Evolutionary conservation across 1,140 invertebrate genomes (phyloP), one percentile per base, ranked within the genome.

Genomic region (Tetraneura akinire): DNA sequence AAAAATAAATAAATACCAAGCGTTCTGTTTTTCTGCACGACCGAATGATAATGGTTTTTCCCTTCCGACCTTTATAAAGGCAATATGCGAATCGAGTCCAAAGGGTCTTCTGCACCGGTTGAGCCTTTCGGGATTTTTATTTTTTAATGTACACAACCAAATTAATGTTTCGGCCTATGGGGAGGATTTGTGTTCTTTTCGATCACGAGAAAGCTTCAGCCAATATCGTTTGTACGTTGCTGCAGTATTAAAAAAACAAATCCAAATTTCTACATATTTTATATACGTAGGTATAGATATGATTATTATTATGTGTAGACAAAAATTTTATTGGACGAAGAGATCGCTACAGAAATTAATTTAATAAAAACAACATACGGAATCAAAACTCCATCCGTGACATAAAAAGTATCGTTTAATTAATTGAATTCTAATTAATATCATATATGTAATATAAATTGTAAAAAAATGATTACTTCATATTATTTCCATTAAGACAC

Each of bases 51-150:
- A 78, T 78, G 53, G 74, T 37, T 78, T 78, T 71, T 78, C 74
- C 74, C 74, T 78, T 78, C 74, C 74, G 74, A 78, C 74, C 74
- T 78, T 78, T 78, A 78, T 60, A 78, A 78, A 78, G 74, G 74
- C 74, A 78, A 78, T 78, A 78, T 78, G 55, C 55, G 74, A 76
- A 76, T 76, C 53, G 37, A 78, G 55, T 78, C 74, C 55, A 78
- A 78, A 78, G 74, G 74, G 74, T 78, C 74, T 78, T 78, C 74
- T 78, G 74, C 74, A 78, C 74, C 74, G 55, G 74, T 78, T 78
- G 74, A 78, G 74, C 74, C 53, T 76, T 76, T 76, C 74, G 74
- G 37, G 37, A 78, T 21, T 78, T 60, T 60, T 78, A 37, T 51
- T 73, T 78, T 78, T 78, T 62, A 78, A 78, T 78, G 53, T 78